phyloP scores from a whole-genome alignment of 2,888 invertebrate genomes.

The Caenorhabditis sulstoni region DNA sequence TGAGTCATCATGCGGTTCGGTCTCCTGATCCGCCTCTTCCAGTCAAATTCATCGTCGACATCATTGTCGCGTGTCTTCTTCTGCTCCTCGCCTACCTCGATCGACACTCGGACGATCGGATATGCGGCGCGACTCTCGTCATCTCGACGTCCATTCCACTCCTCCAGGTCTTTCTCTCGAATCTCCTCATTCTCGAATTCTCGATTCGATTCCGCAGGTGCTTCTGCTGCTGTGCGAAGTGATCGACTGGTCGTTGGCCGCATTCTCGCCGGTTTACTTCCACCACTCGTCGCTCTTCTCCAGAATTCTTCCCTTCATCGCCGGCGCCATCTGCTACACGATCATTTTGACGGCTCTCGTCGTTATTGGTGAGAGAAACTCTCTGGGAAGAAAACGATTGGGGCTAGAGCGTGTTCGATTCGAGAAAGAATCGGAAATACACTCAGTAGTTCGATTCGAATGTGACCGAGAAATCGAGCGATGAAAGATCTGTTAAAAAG shows the following conservation, averaged over 20 bases:
- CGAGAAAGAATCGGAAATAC: too few species aligned
- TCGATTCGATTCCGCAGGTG: conserved; percentile 34
- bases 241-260: conserved; percentile 67
- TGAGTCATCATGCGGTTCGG: not conserved
- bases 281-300: conserved; percentile 63
- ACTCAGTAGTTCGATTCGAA: too few species aligned
- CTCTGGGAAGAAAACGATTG: too few species aligned
- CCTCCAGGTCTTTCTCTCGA: conserved; percentile 48
- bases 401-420: too few species aligned
- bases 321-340: conserved; percentile 61
- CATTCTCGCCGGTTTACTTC: conserved; percentile 68
- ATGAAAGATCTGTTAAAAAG: too few species aligned
- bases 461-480: too few species aligned
- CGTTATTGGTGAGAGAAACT: conserved; percentile 63
- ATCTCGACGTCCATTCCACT: conserved; percentile 65
- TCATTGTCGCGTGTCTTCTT: conserved; percentile 59
- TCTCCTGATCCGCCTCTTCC: conserved; percentile 17
- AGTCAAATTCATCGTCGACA: conserved; percentile 68
- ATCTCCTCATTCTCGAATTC: too few species aligned
- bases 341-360: conserved; percentile 61
- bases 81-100: conserved; percentile 56
- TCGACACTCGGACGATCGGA: conserved; percentile 43
- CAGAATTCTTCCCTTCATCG: conserved; percentile 65
- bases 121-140: conserved; percentile 61
- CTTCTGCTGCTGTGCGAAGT: conserved; percentile 68